Percentiles rank a stretch among this genome's conserved stretches.
phyloP scores from a whole-genome alignment of 2,113 vertebrate species.

The Phainopepla nitens region DNA sequence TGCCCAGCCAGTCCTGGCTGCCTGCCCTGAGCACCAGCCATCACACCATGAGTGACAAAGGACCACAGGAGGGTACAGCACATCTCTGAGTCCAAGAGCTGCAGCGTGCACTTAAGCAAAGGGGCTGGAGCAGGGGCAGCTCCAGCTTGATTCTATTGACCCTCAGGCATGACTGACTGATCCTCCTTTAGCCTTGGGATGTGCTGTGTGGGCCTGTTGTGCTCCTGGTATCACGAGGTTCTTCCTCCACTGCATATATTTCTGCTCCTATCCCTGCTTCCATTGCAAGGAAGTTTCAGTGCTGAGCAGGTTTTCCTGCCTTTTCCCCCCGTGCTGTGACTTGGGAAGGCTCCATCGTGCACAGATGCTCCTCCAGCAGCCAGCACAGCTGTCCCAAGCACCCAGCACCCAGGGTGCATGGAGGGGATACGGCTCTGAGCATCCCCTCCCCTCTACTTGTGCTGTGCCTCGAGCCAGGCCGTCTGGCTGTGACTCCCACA shows the following conservation, averaged over 20 bases:
- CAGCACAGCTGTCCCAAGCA: not conserved
- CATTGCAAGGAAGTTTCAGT: not conserved
- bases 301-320: not conserved
- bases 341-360: not conserved
- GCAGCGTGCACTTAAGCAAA: accelerated
- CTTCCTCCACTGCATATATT: accelerated
- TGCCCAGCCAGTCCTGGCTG: not conserved
- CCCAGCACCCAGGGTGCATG: too few species aligned
- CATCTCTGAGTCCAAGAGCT: not conserved
- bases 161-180: not conserved
- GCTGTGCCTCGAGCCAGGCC: not conserved
- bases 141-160: not conserved
- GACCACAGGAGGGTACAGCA: not conserved
- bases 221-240: accelerated
- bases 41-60: accelerated
- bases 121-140: not conserved
- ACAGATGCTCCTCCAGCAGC: not conserved
- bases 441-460: not conserved
- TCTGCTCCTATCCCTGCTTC: not conserved
- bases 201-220: not conserved
- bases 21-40: not conserved
- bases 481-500: not conserved
- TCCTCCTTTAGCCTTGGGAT: not conserved
- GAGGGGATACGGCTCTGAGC: not conserved
- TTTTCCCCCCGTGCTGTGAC: not conserved